Percentiles rank a stretch among this genome's conserved stretches.
Evolutionary conservation across 1,140 invertebrate genomes (phyloP).

Genomic region (Trichoplusia ni): DNA sequence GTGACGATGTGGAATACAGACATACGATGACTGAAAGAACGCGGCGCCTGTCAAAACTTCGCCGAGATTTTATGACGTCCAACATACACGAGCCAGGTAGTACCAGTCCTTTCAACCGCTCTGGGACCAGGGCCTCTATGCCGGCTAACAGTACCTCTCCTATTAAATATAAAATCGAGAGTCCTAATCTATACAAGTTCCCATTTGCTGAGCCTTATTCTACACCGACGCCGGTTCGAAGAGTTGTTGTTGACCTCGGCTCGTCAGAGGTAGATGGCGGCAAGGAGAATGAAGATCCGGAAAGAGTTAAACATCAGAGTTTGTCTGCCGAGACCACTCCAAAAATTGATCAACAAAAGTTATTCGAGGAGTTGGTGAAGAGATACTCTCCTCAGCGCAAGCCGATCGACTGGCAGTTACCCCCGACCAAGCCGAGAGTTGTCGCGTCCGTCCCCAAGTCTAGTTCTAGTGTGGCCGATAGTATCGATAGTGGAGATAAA

Average conservation of each 20-base stretch:
- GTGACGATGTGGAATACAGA: conserved; percentile 71
- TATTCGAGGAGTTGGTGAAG: conserved; percentile 73
- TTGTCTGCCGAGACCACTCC: conserved; percentile 53
- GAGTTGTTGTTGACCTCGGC: conserved; percentile 63
- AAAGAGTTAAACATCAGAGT: conserved; percentile 55
- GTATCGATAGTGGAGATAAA: conserved; percentile 52
- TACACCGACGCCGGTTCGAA: conserved; percentile 66
- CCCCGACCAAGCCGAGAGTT: conserved; percentile 69
- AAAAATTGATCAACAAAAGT: conserved; percentile 71
- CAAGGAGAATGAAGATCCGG: conserved; percentile 62
- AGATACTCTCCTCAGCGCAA: conserved; percentile 74
- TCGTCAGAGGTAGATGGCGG: conserved; percentile 49
- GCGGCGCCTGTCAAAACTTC: conserved; percentile 67
- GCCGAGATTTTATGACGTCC: conserved; percentile 71
- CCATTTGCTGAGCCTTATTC: conserved; percentile 77
- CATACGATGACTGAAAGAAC: conserved; percentile 69
- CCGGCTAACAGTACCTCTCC: conserved; percentile 56
- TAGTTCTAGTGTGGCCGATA: conserved; percentile 61
- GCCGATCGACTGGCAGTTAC: conserved; percentile 70
- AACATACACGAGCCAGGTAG: conserved; percentile 69
- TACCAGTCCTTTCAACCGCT: conserved; percentile 57
- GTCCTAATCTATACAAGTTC: conserved; percentile 76
- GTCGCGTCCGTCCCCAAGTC: conserved; percentile 74
- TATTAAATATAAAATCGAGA: conserved; percentile 71
- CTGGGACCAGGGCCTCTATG: conserved; percentile 67